These are phyloP conservation scores for Carollia perspicillata DNA, from an alignment of 2,113 vertebrate genomes.

Conservation along the genomic window DNA sequence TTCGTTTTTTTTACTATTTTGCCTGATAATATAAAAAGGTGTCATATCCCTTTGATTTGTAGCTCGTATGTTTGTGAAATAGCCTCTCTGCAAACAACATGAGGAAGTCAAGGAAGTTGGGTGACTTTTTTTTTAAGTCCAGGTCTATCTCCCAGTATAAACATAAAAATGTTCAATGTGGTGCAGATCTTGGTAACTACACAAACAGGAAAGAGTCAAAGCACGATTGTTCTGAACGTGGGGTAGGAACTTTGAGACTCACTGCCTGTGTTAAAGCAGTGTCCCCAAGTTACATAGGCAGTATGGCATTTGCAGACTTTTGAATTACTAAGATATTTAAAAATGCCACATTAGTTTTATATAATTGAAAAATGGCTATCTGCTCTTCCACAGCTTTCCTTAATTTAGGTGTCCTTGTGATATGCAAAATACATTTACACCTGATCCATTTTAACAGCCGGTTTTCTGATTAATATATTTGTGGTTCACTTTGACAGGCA, in stretches of 20 bases:
- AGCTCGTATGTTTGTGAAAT: conserved; percentile 68
- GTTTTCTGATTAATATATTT: conserved; percentile 64
- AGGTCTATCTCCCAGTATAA: conserved; percentile 45
- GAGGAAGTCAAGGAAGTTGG: conserved; percentile 58
- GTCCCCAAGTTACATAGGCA: conserved; percentile 54
- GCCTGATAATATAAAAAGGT: conserved; percentile 69
- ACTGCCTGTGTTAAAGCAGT: conserved; percentile 65
- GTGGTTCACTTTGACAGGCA: conserved; percentile 34
- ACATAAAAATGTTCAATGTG: conserved; percentile 68
- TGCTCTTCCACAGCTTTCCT: conserved; percentile 72
- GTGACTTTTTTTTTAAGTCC: conserved; percentile 34
- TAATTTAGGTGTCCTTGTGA: conserved; percentile 71
- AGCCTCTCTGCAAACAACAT: conserved; percentile 63
- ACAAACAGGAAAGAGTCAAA: conserved; percentile 69
- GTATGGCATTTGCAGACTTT: conserved; percentile 69
- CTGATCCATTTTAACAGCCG: conserved; percentile 68
- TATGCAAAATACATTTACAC: conserved; percentile 74
- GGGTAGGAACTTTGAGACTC: conserved; percentile 63
- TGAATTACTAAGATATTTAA: conserved; percentile 74
- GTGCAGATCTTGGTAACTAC: conserved; percentile 62
- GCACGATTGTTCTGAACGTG: conserved; percentile 41
- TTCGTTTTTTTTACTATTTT: conserved; percentile 72
- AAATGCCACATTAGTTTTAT: conserved; percentile 71
- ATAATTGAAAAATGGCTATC: conserved; percentile 81
- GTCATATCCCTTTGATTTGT: conserved; percentile 72